Conservation (phyloP, 2,113 vertebrate species). For the Acrocephalus kingi region DNA sequence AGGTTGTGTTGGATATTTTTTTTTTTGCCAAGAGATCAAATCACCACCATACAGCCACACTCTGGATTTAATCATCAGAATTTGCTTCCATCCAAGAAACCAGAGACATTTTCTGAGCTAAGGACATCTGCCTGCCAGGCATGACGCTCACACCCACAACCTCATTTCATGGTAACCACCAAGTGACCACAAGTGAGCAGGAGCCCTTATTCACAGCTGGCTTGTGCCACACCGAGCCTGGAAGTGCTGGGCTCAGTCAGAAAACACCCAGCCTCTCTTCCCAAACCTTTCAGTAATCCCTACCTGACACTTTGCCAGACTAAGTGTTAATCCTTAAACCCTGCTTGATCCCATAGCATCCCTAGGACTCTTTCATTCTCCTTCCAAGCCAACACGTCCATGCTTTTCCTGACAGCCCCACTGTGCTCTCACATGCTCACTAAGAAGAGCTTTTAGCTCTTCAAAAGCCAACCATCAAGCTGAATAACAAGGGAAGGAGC, state of each 20-base stretch:
- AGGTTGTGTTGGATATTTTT: background rate
- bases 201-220: background rate
- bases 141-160: background rate
- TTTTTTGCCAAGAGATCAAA: background rate
- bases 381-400: background rate
- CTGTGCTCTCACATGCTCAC: background rate
- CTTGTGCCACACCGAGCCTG: background rate
- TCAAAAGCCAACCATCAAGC: background rate
- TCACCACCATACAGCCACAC: fast-evolving
- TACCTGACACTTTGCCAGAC: background rate
- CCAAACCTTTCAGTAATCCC: background rate
- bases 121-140: background rate
- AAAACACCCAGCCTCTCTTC: background rate
- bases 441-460: background rate
- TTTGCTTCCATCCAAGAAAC: background rate
- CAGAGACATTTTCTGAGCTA: background rate
- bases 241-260: background rate
- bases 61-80: background rate
- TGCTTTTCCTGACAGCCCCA: background rate
- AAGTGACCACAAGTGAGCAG: background rate
- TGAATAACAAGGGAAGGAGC: background rate
- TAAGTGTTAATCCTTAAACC: background rate
- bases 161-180: background rate
- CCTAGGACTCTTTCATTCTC: background rate
- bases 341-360: background rate